Conservation (phyloP, 1,140 invertebrate species). For the Drosophila kikkawai region DNA sequence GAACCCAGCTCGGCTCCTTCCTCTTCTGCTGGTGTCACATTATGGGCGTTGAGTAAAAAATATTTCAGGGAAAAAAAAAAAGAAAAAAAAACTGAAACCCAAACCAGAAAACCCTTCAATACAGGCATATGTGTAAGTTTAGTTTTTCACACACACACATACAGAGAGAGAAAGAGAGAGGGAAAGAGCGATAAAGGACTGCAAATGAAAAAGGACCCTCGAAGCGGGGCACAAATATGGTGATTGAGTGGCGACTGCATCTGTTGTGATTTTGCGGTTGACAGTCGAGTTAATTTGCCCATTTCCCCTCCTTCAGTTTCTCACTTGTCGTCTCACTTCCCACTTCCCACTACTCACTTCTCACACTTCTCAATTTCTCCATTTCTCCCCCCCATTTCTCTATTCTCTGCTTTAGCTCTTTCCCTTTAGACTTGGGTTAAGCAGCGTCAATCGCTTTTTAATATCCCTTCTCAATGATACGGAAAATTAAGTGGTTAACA, state of each 20-base stretch:
- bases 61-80: conserved; percentile 45
- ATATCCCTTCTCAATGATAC: conserved; percentile 75
- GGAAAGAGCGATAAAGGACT: background rate
- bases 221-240: conserved; percentile 60
- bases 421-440: background rate
- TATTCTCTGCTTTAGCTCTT: no score
- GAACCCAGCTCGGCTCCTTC: background rate
- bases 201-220: conserved; percentile 40
- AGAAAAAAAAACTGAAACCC: background rate
- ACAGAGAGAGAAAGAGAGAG: background rate
- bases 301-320: conserved; percentile 44
- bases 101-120: conserved; percentile 52
- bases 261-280: conserved; percentile 82
- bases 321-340: background rate
- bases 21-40: conserved; percentile 58
- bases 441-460: conserved; percentile 60
- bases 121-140: conserved; percentile 39
- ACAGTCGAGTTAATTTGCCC: conserved; percentile 78
- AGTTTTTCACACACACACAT: conserved; percentile 42
- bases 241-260: conserved; percentile 80
- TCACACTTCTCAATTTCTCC: background rate
- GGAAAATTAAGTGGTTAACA: conserved; percentile 79
- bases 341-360: background rate
- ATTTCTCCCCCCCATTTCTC: background rate
- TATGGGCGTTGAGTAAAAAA: conserved; percentile 59